These are phyloP conservation scores for Drosophila sproati DNA, from an alignment of 1,140 invertebrate genomes.

Conservation along the genomic window DNA sequence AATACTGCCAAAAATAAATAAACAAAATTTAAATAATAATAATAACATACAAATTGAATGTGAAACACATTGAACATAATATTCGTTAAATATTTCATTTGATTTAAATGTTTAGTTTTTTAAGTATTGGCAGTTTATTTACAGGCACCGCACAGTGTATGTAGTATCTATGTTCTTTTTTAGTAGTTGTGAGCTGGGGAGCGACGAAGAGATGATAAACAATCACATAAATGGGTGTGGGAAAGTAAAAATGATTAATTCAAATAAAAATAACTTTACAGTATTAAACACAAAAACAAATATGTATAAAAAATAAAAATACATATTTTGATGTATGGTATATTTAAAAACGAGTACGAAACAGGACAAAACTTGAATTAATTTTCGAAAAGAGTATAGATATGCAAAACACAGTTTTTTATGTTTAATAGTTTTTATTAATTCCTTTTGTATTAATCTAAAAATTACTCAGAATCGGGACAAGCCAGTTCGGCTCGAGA, in stretches of 20 bases:
- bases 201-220: conserved; percentile 45
- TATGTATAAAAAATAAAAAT: conserved; percentile 3
- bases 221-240: conserved; percentile 46
- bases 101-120: conserved; percentile 43
- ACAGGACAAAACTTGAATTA: conserved; percentile 12
- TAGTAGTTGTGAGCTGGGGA: conserved; percentile 66
- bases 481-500: conserved; percentile 26
- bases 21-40: conserved; percentile 17
- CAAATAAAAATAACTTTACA: conserved; percentile 5
- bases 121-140: conserved; percentile 76
- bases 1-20: conserved; percentile 38
- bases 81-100: conserved; percentile 84
- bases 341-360: neutral
- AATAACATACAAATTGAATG: conserved; percentile 35
- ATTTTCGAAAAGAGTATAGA: conserved; percentile 24
- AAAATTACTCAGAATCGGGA: conserved; percentile 16
- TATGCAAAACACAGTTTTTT: conserved; percentile 49
- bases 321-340: neutral
- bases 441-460: conserved; percentile 47
- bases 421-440: conserved; percentile 41
- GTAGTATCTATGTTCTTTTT: conserved; percentile 70
- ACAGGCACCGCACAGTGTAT: conserved; percentile 84
- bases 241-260: conserved; percentile 53
- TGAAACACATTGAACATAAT: conserved; percentile 51
- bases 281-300: conserved; percentile 24